Conservation (phyloP, 1,140 invertebrate species). For the Plutomurus gul region DNA sequence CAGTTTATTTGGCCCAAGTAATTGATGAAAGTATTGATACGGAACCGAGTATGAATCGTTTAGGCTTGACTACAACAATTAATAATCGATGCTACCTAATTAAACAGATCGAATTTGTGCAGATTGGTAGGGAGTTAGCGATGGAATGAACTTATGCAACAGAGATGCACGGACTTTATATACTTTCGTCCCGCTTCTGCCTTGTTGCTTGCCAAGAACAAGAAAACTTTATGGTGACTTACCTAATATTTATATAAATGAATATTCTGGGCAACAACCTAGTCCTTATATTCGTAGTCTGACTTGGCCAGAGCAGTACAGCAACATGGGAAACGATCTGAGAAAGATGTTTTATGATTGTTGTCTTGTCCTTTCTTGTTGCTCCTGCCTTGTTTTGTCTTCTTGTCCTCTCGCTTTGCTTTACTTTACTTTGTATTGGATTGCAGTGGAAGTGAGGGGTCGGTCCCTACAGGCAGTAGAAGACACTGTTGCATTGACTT, state of each 20-base stretch:
- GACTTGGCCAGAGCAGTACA: neutral
- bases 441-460: neutral
- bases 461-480: neutral
- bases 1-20: too few species aligned
- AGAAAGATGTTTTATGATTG: constrained; percentile 28
- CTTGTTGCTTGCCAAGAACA: neutral
- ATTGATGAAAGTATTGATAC: too few species aligned
- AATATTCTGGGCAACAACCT: neutral
- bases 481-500: too few species aligned
- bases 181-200: constrained; percentile 27
- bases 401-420: neutral
- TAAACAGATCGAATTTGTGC: too few species aligned
- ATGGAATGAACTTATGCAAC: constrained; percentile 23
- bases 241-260: constrained; percentile 25
- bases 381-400: neutral
- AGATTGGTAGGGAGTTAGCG: neutral
- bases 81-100: too few species aligned
- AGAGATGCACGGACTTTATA: constrained; percentile 10
- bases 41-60: too few species aligned
- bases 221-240: constrained; percentile 20
- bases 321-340: neutral
- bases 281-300: constrained; percentile 6
- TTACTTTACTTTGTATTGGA: constrained; percentile 10
- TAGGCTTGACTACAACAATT: too few species aligned
- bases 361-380: neutral